A percentile compares a stretch with the other conserved stretches of the same genome.
phyloP scores from a whole-genome alignment of 2,888 invertebrate species.

The Eupithecia dodoneata region DNA sequence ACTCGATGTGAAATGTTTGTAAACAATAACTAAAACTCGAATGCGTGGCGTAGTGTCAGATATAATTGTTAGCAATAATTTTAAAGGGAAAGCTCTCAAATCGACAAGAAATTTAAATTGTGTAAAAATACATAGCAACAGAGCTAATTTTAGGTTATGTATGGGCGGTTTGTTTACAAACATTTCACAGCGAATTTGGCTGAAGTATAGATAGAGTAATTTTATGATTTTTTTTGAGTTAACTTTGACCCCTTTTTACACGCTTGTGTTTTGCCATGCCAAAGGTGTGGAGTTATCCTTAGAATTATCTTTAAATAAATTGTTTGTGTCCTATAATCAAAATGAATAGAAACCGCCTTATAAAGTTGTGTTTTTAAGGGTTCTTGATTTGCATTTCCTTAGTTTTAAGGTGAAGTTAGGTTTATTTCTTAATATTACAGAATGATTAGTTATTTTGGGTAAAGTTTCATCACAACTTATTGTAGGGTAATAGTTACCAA shows the following conservation, averaged over 20 bases:
- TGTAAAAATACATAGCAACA: too few species aligned
- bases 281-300: neutral
- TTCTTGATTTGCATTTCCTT: conserved; percentile 9
- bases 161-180: too few species aligned
- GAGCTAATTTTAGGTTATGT: too few species aligned
- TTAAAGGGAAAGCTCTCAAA: too few species aligned
- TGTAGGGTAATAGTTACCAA: neutral
- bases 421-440: neutral
- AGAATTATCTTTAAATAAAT: neutral
- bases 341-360: neutral
- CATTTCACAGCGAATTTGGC: too few species aligned
- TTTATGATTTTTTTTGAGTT: neutral
- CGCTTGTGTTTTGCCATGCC: neutral
- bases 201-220: neutral
- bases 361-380: neutral
- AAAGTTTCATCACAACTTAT: neutral
- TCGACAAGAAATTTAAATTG: too few species aligned
- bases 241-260: neutral
- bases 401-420: neutral
- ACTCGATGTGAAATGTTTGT: too few species aligned
- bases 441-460: neutral
- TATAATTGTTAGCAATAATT: too few species aligned
- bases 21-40: too few species aligned
- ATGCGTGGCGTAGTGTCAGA: too few species aligned
- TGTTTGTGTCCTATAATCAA: neutral